Conservation (phyloP, 1,140 invertebrate species). For the Agraylea sexmaculata region DNA sequence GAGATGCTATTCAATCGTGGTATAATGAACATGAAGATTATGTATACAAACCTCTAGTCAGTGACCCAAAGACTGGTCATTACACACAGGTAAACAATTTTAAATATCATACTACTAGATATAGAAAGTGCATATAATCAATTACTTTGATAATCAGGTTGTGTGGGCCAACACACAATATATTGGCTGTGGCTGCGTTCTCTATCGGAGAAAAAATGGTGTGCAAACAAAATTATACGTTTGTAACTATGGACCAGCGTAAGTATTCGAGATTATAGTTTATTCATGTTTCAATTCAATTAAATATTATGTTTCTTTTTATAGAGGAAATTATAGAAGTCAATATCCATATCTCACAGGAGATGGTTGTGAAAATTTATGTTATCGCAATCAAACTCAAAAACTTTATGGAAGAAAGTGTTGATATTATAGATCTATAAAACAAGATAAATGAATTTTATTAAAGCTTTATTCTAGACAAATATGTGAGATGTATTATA, state of each 20-base stretch:
- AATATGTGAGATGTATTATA: too few species aligned
- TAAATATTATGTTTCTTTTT: constrained; percentile 11
- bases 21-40: constrained; percentile 14
- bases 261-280: not conserved
- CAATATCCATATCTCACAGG: constrained; percentile 6
- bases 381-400: constrained; percentile 5
- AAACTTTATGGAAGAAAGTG: constrained; percentile 9
- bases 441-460: too few species aligned
- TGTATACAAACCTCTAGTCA: constrained; percentile 4
- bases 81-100: constrained; percentile 15
- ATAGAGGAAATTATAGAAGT: constrained; percentile 8
- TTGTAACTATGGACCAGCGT: constrained; percentile 19
- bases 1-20: constrained; percentile 9
- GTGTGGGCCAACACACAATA: constrained; percentile 15
- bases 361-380: constrained; percentile 9
- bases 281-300: not conserved
- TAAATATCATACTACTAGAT: too few species aligned
- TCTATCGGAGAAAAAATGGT: constrained; percentile 2
- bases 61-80: constrained; percentile 16
- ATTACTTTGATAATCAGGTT: constrained; percentile 8
- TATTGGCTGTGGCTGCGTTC: constrained; percentile 14
- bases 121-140: constrained; percentile 1
- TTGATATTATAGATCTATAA: too few species aligned
- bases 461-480: too few species aligned
- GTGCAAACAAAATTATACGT: constrained; percentile 12